Percentiles rank a stretch among this genome's conserved stretches.
phyloP scores from a whole-genome alignment of 2,797 vertebrate species.

The Acipenser oxyrinchus region DNA sequence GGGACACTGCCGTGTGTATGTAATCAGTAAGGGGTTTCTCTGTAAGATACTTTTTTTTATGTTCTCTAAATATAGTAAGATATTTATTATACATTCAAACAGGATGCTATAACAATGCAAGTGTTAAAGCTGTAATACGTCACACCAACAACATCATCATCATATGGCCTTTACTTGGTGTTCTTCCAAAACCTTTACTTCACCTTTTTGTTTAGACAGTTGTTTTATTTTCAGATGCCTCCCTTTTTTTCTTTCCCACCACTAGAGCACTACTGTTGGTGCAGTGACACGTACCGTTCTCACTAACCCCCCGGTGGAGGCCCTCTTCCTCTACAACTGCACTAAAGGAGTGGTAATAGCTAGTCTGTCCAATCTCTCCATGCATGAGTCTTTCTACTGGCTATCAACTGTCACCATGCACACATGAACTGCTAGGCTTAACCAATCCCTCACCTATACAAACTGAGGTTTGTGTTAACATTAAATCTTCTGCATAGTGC shows the following conservation, averaged over 20 bases:
- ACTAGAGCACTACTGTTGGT: not conserved
- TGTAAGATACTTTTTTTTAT: too few relatives aligned
- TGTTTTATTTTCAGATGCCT: not conserved
- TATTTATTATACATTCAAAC: too few relatives aligned
- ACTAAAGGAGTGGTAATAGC: constrained; percentile 22
- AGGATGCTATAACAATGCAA: too few relatives aligned
- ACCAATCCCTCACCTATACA: not conserved
- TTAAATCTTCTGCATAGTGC: not conserved
- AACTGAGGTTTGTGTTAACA: not conserved
- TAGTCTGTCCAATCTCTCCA: constrained; percentile 30
- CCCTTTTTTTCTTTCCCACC: not conserved
- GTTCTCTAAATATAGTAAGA: too few relatives aligned
- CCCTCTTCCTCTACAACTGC: constrained; percentile 37
- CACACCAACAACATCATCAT: too few relatives aligned
- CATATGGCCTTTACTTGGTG: too few relatives aligned
- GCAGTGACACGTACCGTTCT: not conserved
- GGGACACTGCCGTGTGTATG: not conserved
- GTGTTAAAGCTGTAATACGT: too few relatives aligned
- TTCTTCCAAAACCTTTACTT: too few relatives aligned
- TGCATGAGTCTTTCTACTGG: constrained; percentile 23
- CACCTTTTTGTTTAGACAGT: too few relatives aligned
- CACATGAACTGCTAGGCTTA: constrained; percentile 20
- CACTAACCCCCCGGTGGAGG: constrained; percentile 28
- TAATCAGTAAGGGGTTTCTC: too few relatives aligned
- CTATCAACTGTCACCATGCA: constrained; percentile 11